Base-by-base conservation (phyloP, 1,140 invertebrate species). In the Bacillus rossius region DNA sequence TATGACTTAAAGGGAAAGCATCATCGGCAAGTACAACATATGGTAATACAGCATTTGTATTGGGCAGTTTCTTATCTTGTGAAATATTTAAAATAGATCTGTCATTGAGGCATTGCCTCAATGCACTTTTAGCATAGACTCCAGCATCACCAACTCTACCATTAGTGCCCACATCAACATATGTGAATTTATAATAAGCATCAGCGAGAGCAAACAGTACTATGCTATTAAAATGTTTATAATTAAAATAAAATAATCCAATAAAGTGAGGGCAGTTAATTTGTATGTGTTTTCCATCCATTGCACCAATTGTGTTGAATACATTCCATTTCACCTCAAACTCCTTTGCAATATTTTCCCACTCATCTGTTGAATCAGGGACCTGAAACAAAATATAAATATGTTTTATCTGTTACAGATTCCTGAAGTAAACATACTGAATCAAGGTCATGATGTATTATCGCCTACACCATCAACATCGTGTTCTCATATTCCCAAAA, bases 161-260 rank as follows among this genome's bases (percentile, higher is more conserved):
- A 47, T 61, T 53, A 13, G 56, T 43, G 25, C 70, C 68, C 16
- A 72, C 60, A 41, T 71, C 67, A 25, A 68, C 41, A 20, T 61
- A 58, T 13, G 59, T 29, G 55, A 71, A 71, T 43, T 61, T 61
- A 38, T 65, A 72, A 40, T 71, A 52, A 13, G 62, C 62, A 57
- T 71, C 69, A 10, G 60, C 65, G 3, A 70, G 19, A 4, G 64
- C 69, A 16, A 70, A 58, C n/a, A 74, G 54, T 13, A 73, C 65
- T 1, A 69, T 59, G 20, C 64, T 67, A 34, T 65, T 70, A 26
- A 57, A 68, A 2, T 58, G 34, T 41, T 74, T 75, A 37, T 72
- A 67, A 50, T 72, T 74, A 25, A 62, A 67, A 60, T 56, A 74
- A 8, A 51, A 29, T 3, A 62, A 55, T 23, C 72, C 67, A 42